Conservation (phyloP, 2,113 vertebrate genomes). For the Psephotus haematonotus region DNA sequence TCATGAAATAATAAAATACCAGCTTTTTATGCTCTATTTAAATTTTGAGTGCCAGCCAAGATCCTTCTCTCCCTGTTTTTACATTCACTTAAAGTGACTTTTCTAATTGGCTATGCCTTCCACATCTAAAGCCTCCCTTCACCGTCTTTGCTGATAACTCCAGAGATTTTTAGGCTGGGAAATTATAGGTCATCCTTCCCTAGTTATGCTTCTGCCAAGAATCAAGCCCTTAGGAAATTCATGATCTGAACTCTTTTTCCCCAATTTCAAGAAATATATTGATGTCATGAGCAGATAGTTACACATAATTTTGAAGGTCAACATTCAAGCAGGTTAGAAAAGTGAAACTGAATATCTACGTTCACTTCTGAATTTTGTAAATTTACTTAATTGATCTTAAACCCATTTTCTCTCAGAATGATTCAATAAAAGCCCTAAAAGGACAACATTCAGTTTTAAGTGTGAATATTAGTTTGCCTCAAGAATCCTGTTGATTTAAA, state of each 20-base stretch:
- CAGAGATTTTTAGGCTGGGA: slow-evolving; percentile 46
- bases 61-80: slow-evolving; percentile 9
- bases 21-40: slow-evolving; percentile 69
- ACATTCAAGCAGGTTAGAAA: neutral
- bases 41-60: slow-evolving; percentile 62
- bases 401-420: neutral
- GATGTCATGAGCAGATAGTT: slow-evolving; percentile 13
- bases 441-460: neutral
- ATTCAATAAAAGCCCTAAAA: neutral
- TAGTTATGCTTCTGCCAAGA: slow-evolving; percentile 16
- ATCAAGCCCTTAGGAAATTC: slow-evolving; percentile 30
- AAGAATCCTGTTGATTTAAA: neutral
- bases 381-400: neutral
- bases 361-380: neutral
- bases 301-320: slow-evolving; percentile 18
- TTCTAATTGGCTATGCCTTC: slow-evolving; percentile 40
- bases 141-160: slow-evolving; percentile 36
- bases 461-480: neutral
- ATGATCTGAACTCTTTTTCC: neutral
- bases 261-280: neutral
- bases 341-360: neutral
- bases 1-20: slow-evolving; percentile 60
- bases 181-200: slow-evolving; percentile 29
- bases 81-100: slow-evolving; percentile 21
- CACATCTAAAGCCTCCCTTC: neutral